A percentile compares a stretch with the other conserved stretches of the same genome.
These are phyloP conservation scores for Hucho hucho DNA, from an alignment of 2,113 vertebrate species.

Conservation along the genomic window DNA sequence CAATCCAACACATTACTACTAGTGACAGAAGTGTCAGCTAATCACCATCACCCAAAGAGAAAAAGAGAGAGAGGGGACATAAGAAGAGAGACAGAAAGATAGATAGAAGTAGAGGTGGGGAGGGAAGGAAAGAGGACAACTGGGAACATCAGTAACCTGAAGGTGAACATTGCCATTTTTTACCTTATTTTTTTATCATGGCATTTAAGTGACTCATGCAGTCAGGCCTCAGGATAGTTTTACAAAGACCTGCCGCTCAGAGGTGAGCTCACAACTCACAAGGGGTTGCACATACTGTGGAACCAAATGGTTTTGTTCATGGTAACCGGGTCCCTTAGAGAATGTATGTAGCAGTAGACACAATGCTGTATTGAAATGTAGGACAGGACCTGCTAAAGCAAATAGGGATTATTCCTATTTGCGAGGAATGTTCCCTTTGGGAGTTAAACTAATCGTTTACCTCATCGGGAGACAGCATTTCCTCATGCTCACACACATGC, in stretches of 20 bases:
- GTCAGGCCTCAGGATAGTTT: background rate
- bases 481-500: background rate
- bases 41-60: slow-evolving; percentile 27
- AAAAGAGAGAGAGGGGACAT: slow-evolving; percentile 14
- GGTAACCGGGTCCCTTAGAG: background rate
- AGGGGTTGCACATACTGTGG: background rate
- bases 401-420: background rate
- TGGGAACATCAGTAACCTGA: background rate
- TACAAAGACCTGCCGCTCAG: background rate
- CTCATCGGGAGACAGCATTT: background rate
- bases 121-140: background rate
- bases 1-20: slow-evolving; percentile 48
- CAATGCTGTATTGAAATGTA: background rate
- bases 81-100: background rate
- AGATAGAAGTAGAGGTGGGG: too few species aligned
- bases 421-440: background rate
- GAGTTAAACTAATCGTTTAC: background rate
- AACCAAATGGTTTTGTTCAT: slow-evolving; percentile 1
- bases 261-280: background rate
- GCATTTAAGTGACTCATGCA: background rate
- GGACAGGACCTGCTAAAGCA: background rate
- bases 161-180: background rate
- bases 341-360: background rate
- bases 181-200: background rate
- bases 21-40: slow-evolving; percentile 45